Evolutionary conservation across 2,797 vertebrate genomes (phyloP), one percentile per base, ranked within the genome.

Genomic region (Craterocephalus amniculus): DNA sequence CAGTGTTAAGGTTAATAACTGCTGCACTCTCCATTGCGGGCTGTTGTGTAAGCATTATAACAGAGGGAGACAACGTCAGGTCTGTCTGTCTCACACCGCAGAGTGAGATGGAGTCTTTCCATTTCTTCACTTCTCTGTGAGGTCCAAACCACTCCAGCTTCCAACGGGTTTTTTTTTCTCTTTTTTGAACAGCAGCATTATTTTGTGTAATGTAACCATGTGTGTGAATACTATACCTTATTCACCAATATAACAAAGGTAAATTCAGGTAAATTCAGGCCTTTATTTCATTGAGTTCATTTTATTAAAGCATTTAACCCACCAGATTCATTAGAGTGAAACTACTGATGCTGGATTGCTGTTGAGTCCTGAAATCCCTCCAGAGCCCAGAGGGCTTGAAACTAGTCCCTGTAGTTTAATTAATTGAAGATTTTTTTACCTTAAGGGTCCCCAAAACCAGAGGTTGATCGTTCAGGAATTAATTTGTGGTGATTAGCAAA

Each of bases 1-100:
- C 72, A 64, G 65, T 73, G 76, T 79, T 70, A 74, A 82, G 72
- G 72, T 78, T 70, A 85, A 78, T 68, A 65, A 71, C 40, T 45
- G 40, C 67, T 59, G 61, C 70, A 38, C 66, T 70, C 68, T 73
- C 61, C 65, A 68, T 80, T 71, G 56, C 38, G 63, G 75, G 63
- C 64, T 58, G 71, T 54, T 74, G 48, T 67, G 40, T 45, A 45
- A 45, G 38, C 38, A 40, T 40, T 40, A 18, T 18, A 40, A 4
- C 38, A 40, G 14, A 40, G 16, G 14, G 38, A 40, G 38, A 40
- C 38, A 18, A 6, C 18, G 38, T 40, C 38, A 38, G 13, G 36
- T 12, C 36, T 38, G 36, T 16, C 13, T 40, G 38, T 18, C 38
- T 16, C 38, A 40, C 38, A n/a, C 40, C 8, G 18, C 40, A 9